phyloP scores from a whole-genome alignment of 2,797 vertebrate species.

The Xenopus petersii region DNA sequence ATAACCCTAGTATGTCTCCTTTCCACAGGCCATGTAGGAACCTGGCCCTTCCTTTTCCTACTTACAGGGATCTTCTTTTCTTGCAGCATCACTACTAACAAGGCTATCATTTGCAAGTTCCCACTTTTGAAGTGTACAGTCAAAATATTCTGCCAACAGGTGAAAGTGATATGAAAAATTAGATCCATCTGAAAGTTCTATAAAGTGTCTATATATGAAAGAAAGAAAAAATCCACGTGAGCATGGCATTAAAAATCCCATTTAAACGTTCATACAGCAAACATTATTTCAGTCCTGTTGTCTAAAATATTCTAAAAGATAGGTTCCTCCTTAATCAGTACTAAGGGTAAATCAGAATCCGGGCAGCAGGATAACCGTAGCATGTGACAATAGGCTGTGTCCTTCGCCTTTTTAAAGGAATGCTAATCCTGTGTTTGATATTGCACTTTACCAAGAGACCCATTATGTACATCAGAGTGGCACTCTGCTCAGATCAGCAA shows the following conservation, averaged over 20 bases:
- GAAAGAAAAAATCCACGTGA: background rate
- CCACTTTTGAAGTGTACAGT: background rate
- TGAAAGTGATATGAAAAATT: background rate
- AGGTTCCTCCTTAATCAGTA: no score
- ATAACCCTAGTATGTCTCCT: no score
- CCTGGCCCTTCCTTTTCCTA: no score
- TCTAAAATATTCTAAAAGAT: background rate
- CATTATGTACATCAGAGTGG: background rate
- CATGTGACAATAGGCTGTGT: background rate
- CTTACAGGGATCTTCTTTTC: no score
- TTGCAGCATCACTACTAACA: no score
- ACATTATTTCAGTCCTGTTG: background rate
- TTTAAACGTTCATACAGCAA: background rate
- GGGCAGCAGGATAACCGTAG: background rate
- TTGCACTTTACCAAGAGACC: background rate
- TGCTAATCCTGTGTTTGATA: background rate
- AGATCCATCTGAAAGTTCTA: background rate
- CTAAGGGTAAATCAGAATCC: no score
- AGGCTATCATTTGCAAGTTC: no score
- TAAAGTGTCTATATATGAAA: background rate
- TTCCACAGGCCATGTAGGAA: no score
- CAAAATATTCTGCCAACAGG: background rate
- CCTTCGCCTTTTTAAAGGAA: background rate
- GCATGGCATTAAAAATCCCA: background rate
- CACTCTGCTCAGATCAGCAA: background rate